These are phyloP conservation scores for Lithophane ornitopus DNA, from an alignment of 2,888 invertebrate species.

Conservation along the genomic window DNA sequence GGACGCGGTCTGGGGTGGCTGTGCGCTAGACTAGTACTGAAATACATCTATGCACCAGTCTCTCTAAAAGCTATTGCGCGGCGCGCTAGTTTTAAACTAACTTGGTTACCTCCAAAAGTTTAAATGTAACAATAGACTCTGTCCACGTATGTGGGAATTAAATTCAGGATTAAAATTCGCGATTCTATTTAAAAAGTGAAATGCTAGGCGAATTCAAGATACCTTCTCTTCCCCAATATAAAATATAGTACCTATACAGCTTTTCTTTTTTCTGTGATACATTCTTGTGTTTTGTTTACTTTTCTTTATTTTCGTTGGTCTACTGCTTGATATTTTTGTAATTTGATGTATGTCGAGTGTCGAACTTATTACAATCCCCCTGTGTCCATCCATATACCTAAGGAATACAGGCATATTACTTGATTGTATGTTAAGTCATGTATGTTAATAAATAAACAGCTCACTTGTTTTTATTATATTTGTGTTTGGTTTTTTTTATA, in stretches of 20 bases:
- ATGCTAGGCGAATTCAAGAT: slow-evolving; percentile 49
- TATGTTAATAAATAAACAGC: background rate
- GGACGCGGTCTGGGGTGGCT: slow-evolving; percentile 13
- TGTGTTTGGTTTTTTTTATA: background rate
- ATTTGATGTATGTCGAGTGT: background rate
- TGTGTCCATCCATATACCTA: background rate
- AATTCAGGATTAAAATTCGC: background rate
- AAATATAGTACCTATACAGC: slow-evolving; percentile 36
- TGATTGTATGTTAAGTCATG: background rate
- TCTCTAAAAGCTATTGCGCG: background rate
- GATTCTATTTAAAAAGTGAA: slow-evolving; percentile 14
- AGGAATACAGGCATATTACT: background rate
- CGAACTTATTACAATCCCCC: background rate
- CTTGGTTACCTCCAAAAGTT: slow-evolving; percentile 3
- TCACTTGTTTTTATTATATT: background rate
- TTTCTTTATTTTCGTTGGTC: background rate
- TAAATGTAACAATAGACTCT: background rate
- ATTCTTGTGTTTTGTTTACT: background rate
- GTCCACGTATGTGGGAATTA: background rate
- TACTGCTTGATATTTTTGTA: background rate
- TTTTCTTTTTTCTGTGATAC: background rate
- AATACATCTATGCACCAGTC: background rate
- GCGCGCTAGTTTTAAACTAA: slow-evolving; percentile 4
- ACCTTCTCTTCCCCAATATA: slow-evolving; percentile 10
- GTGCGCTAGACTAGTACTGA: slow-evolving; percentile 14